Evolutionary conservation across 2,113 vertebrate genomes (phyloP), one percentile per base, ranked within the genome.

Genomic region (Heterochromis multidens): DNA sequence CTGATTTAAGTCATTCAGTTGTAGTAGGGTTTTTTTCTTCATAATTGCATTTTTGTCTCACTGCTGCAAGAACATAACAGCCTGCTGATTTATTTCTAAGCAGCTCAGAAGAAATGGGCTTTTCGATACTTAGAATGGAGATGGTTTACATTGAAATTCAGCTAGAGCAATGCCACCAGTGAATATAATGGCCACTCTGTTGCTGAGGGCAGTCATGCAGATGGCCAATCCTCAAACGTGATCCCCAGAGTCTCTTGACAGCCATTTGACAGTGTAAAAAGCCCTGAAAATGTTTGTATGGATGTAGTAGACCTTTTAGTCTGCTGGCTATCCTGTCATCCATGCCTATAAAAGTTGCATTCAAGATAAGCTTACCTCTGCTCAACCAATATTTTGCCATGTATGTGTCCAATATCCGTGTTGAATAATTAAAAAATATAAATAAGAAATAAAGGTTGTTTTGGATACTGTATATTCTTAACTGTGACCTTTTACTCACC

Each of bases 101-200:
- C 65, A 67, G 63, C 87, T 72, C 70, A 78, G 46, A 87, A 70
- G 35, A 90, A 87, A 77, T 83, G 29, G 81, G 82, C 63, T 82
- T 61, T 67, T 77, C 79, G 80, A 88, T 35, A 46, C 81, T 89
- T 85, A 70, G 84, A 91, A 92, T 81, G 83, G 83, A 88, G 87
- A 87, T 80, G 59, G 61, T 46, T 85, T 82, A 62, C 70, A 91
- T 84, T 92, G 84, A 94, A 89, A 90, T 93, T 87, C 80, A 92
- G 88, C 83, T 91, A 80, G 80, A 92, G 82, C 87, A 81, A 82
- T 17, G 76, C 56, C 74, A 77, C 74, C 77, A 62, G 78, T 58
- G 46, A 84, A 85, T 72, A 46, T 92, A 89, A 94, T 86, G 72
- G 52, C 89, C 81, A 77, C 67, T 77, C 49, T 85, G 86, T 88